phyloP scores from a whole-genome alignment of 2,888 invertebrate species.

The Eugnorisma glareosa region DNA sequence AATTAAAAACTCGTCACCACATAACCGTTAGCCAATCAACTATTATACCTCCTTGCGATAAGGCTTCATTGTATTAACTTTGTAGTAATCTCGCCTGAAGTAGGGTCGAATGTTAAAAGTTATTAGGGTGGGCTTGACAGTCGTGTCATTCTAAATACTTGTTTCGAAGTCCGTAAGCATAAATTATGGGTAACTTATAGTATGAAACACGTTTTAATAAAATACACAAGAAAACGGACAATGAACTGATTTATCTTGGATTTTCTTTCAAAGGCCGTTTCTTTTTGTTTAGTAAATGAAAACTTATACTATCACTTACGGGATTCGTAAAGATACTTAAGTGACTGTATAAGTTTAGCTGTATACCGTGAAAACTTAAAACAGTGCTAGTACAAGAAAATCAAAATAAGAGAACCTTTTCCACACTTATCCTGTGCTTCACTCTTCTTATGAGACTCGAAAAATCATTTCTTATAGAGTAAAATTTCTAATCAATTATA shows the following conservation, averaged over 20 bases:
- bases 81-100: slow-evolving; percentile 76
- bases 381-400: no score
- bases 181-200: slow-evolving; percentile 33
- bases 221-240: not conserved
- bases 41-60: slow-evolving; percentile 70
- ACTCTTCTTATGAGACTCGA: not conserved
- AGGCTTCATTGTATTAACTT: slow-evolving; percentile 68
- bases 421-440: not conserved
- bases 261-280: not conserved
- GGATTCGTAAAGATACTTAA: no score
- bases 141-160: slow-evolving; percentile 64
- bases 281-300: no score
- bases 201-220: not conserved
- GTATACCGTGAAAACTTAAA: no score
- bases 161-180: slow-evolving; percentile 70
- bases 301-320: no score
- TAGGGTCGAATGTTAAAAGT: slow-evolving; percentile 77
- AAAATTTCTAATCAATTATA: not conserved
- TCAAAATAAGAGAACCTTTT: slow-evolving; percentile 1
- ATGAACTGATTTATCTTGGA: not conserved
- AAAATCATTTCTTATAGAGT: not conserved
- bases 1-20: slow-evolving; percentile 82
- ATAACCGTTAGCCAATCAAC: slow-evolving; percentile 78
- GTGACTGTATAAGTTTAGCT: no score
- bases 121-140: slow-evolving; percentile 77